Base-by-base conservation (phyloP, 2,113 vertebrate species). In the Regulus satrapa region DNA sequence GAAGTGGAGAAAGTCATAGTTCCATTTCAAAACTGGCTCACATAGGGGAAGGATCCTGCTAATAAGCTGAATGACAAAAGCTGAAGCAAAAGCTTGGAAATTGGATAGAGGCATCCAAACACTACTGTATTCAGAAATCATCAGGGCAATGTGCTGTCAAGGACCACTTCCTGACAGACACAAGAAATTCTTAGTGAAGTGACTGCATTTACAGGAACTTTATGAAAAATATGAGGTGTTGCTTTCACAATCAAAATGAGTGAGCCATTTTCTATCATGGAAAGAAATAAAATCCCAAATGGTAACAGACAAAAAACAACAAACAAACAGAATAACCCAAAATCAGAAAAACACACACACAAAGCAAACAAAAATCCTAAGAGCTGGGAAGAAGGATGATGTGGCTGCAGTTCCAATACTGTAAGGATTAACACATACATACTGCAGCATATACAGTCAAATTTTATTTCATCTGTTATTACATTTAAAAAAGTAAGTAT, bases 221-320 rank as follows among this genome's bases (percentile, higher is more conserved):
- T n/a, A n/a, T n/a, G n/a, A n/a, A n/a, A n/a, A n/a, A n/a, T n/a
- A n/a, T n/a, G n/a, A n/a, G n/a, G n/a, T n/a, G n/a, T n/a, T n/a
- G n/a, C n/a, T n/a, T 75, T 64, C 20, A 14, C 3, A 51, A 14
- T 71, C 4, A 23, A 5, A 38, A 29, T 5, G 3, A 75, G 4
- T 13, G 73, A 76, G 4, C 1, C 43, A 7, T n/a, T 59, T 49
- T 63, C 14, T 12, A 29, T 61, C 31, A 15, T 0, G 1, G 43
- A 83, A 88, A 79, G 13, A 49, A 83, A 48, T 29, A 48, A 59
- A 83, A 21, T 7, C 3, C 7, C 29, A 82, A 15, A n/a, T n/a
- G n/a, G n/a, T 13, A 18, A 19, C n/a, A 11, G 26, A 41, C 9
- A 11, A 55, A 14, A 29, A 20, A 4, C 7, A 4, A 7, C 6